phyloP scores from a whole-genome alignment of 1,140 invertebrate species.

The Platyscapa corneri region DNA sequence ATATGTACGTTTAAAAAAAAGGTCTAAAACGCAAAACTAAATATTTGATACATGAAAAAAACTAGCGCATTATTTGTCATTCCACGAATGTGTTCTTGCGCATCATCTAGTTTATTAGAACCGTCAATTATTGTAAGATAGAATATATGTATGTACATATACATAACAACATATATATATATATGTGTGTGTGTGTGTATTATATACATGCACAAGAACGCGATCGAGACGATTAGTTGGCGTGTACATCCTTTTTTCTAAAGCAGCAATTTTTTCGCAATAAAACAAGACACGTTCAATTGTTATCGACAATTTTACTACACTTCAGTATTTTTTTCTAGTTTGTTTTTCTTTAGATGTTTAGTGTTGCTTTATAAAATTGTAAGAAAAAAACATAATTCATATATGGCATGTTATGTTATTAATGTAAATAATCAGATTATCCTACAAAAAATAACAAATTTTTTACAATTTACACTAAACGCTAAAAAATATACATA shows the following conservation, averaged over 20 bases:
- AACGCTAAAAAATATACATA: slow-evolving; percentile 32
- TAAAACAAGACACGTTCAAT: slow-evolving; percentile 38
- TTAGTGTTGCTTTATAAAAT: slow-evolving; percentile 42
- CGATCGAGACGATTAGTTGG: slow-evolving; percentile 23
- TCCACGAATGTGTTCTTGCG: slow-evolving; percentile 23
- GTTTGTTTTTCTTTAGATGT: slow-evolving; percentile 24
- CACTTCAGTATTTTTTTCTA: slow-evolving; percentile 4
- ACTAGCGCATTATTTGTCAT: slow-evolving; percentile 10
- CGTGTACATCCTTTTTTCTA: background rate
- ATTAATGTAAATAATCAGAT: background rate
- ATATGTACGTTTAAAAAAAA: background rate
- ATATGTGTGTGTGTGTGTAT: background rate
- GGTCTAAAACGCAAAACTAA: background rate
- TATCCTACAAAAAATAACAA: slow-evolving; percentile 36
- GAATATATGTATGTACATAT: background rate
- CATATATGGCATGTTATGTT: background rate
- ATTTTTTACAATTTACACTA: slow-evolving; percentile 36
- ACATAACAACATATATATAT: background rate
- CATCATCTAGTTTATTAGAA: slow-evolving; percentile 31
- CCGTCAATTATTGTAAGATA: slow-evolving; percentile 14
- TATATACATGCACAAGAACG: background rate
- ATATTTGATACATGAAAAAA: background rate
- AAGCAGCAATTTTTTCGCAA: slow-evolving; percentile 25
- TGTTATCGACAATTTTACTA: slow-evolving; percentile 39
- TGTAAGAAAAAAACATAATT: slow-evolving; percentile 28